A percentile compares a stretch with the other conserved stretches of the same genome.
Evolutionary conservation across 2,113 vertebrate species (phyloP).

Genomic region (Heterotis niloticus): DNA sequence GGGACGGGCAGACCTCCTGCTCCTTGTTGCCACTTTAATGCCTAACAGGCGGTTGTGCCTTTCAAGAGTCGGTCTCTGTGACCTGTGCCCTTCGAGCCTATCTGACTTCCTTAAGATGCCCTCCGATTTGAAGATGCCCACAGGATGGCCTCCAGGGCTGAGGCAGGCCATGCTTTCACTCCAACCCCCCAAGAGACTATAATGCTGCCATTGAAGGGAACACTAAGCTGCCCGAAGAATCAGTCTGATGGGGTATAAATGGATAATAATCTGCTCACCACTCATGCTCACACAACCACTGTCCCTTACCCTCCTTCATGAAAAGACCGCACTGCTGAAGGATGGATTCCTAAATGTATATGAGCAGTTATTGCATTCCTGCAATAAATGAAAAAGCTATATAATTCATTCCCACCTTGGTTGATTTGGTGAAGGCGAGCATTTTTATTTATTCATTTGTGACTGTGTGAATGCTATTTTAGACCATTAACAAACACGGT

Average conservation of each 20-base stretch:
- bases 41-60: slow-evolving; percentile 26
- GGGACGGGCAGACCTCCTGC: slow-evolving; percentile 19
- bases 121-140: slow-evolving; percentile 3
- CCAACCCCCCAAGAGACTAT: background rate
- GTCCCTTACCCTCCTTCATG: no score
- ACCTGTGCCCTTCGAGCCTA: background rate
- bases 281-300: background rate
- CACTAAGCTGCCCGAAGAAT: slow-evolving; percentile 24
- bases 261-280: slow-evolving; percentile 31
- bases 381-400: no score
- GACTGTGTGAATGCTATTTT: no score
- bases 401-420: no score
- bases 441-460: no score
- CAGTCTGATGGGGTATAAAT: slow-evolving; percentile 35
- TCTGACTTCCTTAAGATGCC: slow-evolving; percentile 3
- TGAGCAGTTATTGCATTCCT: no score
- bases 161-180: slow-evolving; percentile 13
- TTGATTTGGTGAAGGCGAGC: no score
- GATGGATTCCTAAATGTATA: no score
- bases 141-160: slow-evolving; percentile 19
- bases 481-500: no score
- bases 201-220: slow-evolving; percentile 30
- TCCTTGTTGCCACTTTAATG: slow-evolving; percentile 27
- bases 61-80: slow-evolving; percentile 30
- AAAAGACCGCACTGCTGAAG: no score